A percentile compares a stretch with the other conserved stretches of the same genome.
Evolutionary conservation across 1,140 invertebrate species (phyloP).

Genomic region (Drosophila ercepeae): DNA sequence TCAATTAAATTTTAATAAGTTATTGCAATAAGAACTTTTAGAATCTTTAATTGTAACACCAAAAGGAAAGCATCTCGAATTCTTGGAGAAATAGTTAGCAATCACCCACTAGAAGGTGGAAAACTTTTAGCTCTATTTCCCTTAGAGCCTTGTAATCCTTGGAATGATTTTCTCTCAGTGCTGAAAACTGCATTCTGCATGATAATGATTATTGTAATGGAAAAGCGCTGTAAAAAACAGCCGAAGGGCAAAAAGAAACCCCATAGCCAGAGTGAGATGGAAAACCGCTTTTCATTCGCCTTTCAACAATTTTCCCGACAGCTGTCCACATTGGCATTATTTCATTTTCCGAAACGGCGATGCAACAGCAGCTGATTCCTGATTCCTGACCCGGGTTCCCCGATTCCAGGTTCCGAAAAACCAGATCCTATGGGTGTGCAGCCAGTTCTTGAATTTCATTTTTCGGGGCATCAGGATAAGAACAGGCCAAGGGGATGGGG

Average conservation of each 20-base stretch:
- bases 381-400: conserved; percentile 70
- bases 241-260: conserved; percentile 47
- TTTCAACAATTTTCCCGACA: conserved; percentile 78
- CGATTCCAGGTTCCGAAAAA: conserved; percentile 13
- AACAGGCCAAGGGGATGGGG: conserved; percentile 12
- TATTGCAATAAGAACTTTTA: too few species aligned
- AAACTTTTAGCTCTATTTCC: too few species aligned
- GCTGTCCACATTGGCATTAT: conserved; percentile 79
- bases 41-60: too few species aligned
- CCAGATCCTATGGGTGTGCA: conserved; percentile 25
- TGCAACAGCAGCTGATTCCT: conserved; percentile 75
- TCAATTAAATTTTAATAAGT: too few species aligned
- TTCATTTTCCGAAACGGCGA: conserved; percentile 27
- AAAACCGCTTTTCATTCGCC: conserved; percentile 74
- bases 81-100: too few species aligned
- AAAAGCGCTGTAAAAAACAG: conserved; percentile 36
- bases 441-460: conserved; percentile 60
- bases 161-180: conserved; percentile 28
- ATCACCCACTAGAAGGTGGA: too few species aligned
- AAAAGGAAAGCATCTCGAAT: too few species aligned
- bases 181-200: conserved; percentile 26
- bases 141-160: too few species aligned
- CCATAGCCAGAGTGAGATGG: conserved; percentile 24
- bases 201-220: conserved; percentile 52
- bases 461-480: conserved; percentile 25